Evolutionary conservation across 2,888 invertebrate species (phyloP).

Genomic region (Drosophila colorata): DNA sequence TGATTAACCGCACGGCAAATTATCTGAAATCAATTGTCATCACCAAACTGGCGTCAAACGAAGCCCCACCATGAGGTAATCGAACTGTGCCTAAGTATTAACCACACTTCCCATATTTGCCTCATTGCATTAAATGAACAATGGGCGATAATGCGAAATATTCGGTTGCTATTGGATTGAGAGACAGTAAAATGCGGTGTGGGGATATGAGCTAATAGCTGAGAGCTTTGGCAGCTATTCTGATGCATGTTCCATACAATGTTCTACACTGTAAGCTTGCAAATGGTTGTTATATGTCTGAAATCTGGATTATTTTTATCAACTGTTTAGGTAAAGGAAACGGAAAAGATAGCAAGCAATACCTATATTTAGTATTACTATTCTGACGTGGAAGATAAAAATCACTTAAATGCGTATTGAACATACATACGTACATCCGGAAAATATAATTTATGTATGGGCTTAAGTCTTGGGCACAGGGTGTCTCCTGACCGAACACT

Average conservation of each 20-base stretch:
- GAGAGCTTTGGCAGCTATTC: neutral
- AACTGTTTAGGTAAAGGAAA: too few species aligned
- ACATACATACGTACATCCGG: too few species aligned
- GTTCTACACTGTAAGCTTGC: neutral
- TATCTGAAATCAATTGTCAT: conserved; percentile 22
- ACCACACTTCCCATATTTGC: conserved; percentile 55
- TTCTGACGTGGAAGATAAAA: too few species aligned
- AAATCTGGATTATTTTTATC: too few species aligned
- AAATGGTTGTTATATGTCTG: neutral
- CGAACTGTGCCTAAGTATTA: conserved; percentile 39
- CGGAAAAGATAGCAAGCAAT: too few species aligned
- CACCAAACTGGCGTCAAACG: conserved; percentile 4
- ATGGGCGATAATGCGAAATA: conserved; percentile 4
- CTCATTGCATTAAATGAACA: conserved; percentile 34
- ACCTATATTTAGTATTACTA: too few species aligned
- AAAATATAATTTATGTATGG: too few species aligned
- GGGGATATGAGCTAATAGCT: neutral
- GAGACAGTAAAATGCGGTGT: neutral
- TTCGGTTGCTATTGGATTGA: neutral
- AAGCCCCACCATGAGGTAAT: conserved; percentile 23
- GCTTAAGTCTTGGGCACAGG: neutral
- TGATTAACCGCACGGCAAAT: conserved; percentile 23
- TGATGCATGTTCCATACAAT: conserved; percentile 32
- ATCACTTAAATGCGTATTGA: too few species aligned
- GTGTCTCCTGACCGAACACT: neutral